Conservation (phyloP, 2,888 invertebrate genomes). For the Adela reaumurella region DNA sequence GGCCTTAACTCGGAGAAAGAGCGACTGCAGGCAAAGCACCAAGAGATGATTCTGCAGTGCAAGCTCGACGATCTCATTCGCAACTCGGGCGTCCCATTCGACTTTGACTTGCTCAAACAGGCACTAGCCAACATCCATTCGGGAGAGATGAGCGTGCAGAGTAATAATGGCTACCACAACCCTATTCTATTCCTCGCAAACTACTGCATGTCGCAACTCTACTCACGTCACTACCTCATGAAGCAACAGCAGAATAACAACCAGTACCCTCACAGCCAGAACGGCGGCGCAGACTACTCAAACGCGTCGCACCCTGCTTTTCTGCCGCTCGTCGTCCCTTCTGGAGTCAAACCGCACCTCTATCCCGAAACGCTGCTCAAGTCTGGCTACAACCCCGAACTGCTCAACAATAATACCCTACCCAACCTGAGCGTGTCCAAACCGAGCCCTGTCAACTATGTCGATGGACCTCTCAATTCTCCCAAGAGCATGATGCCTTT, state of each 20-base stretch:
- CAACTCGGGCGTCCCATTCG: conserved; percentile 63
- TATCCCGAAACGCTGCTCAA: conserved; percentile 13
- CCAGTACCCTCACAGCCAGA: conserved; percentile 14
- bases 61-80: conserved; percentile 68
- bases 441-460: conserved; percentile 18
- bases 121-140: conserved; percentile 61
- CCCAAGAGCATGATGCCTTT: conserved; percentile 21
- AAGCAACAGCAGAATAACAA: conserved; percentile 26
- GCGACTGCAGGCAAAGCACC: conserved; percentile 63
- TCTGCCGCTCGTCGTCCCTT: conserved; percentile 17
- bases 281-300: conserved; percentile 19
- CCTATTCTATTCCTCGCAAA: conserved; percentile 71
- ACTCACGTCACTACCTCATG: conserved; percentile 59
- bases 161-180: conserved; percentile 51
- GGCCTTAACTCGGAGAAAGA: conserved; percentile 64
- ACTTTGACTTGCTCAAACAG: conserved; percentile 64
- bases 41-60: conserved; percentile 69
- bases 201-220: conserved; percentile 72
- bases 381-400: conserved; percentile 5
- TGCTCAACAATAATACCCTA: conserved; percentile 4
- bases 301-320: conserved; percentile 21
- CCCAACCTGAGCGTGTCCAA: conserved; percentile 13
- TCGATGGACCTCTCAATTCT: conserved; percentile 23
- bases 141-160: conserved; percentile 44
- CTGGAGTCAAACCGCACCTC: conserved; percentile 8